Base-by-base conservation (phyloP, 2,797 vertebrate species). In the Balearica regulorum region DNA sequence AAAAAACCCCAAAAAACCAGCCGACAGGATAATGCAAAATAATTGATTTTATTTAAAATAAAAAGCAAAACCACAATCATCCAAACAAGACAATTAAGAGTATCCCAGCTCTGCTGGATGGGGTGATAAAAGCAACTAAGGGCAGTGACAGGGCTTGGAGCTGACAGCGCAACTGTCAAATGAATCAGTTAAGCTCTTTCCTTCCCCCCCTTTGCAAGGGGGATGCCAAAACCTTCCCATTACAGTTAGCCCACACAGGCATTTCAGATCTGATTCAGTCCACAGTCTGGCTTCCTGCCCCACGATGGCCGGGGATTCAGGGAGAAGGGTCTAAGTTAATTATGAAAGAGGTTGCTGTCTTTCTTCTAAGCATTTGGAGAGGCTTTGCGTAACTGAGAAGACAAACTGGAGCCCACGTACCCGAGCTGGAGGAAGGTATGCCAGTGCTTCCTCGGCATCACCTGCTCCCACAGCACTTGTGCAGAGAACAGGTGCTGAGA, bases 1-100 rank as follows among this genome's bases (percentile, higher is more conserved):
- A 70, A 24, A 24, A 65, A 70, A 24, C 26, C 37, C 37, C 37
- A 66, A 78, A 37, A 3, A 28, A 68, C 49, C 9, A 43, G 60
- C 53, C 8, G 3, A 57, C 33, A 77, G 49, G 19, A 53, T 96
- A 97, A 94, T 97, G 96, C 94, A 97, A 97, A 97, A 97, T 96
- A 97, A 97, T 96, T 66, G 46, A 94, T 85, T 97, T 97, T 97
- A 97, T 97, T 97, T 96, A 83, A 95, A 97, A 97, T 96, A 97
- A 94, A 95, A 97, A 94, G 92, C 93, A 88, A 94, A 95, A 65
- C 1, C 89, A 97, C 91, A 95, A 94, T 96, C 75, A 97, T 96
- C 92, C 9, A 8, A 93, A 95, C 95, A 89, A 95, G 87, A 97
- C 96, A 94, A 86, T 81, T 90, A 95, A 71, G 75, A 94, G 53